A percentile compares a stretch with the other conserved stretches of the same genome.
phyloP scores from a whole-genome alignment of 1,140 invertebrate species.

The Gonioctena quinquepunctata region DNA sequence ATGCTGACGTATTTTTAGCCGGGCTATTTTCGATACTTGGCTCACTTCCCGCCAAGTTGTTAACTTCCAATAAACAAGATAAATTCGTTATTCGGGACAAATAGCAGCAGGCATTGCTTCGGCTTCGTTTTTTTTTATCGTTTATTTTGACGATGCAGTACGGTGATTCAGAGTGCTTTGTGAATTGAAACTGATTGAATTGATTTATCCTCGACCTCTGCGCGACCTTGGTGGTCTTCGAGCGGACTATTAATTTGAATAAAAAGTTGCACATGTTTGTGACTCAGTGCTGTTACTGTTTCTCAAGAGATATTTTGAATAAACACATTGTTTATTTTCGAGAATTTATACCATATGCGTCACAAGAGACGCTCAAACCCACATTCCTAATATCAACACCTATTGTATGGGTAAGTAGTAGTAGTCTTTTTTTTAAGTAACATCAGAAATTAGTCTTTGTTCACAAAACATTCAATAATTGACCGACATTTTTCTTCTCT shows the following conservation, averaged over 20 bases:
- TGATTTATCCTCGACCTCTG: background rate
- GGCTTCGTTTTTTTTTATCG: background rate
- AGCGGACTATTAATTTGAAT: background rate
- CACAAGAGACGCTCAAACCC: no score
- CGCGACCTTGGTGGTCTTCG: background rate
- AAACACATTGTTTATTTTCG: no score
- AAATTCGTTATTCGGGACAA: background rate
- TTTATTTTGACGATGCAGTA: background rate
- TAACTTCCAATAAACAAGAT: constrained; percentile 6
- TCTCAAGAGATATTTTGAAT: no score
- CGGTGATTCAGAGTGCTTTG: background rate
- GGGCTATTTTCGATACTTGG: constrained; percentile 3
- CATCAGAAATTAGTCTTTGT: no score
- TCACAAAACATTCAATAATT: no score
- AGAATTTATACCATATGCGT: no score
- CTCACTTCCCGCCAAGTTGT: background rate
- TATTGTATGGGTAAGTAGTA: no score
- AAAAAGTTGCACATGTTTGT: background rate
- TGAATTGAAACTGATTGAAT: background rate
- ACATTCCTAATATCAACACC: no score
- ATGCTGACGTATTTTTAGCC: background rate
- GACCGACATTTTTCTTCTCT: no score
- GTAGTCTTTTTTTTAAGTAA: no score
- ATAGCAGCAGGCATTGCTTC: background rate
- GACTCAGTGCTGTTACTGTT: no score